Evolutionary conservation across 2,797 vertebrate species (phyloP), one percentile per base, ranked within the genome.

Genomic region (Cynodonichthys magdalenae): DNA sequence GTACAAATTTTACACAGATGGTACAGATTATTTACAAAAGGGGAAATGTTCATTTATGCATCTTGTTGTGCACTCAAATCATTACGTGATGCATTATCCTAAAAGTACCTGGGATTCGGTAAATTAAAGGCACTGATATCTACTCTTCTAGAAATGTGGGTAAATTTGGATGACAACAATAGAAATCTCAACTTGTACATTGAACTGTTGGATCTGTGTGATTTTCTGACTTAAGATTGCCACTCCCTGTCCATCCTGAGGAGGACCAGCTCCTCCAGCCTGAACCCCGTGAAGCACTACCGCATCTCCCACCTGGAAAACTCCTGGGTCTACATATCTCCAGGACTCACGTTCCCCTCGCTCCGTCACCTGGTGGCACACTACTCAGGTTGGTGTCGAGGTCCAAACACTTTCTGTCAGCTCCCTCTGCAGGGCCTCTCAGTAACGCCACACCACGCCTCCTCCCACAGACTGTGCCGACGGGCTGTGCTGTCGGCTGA

Each of bases 241-340:
- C 94, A 90, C 53, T 94, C 95, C 0, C 87, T 97, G 53, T 96
- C 95, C 0, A 2, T 97, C 48, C 88, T 94, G 62, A 84, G 54
- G 62, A 84, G 87, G 44, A 80, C 76, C 39, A 79, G 10, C 1
- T 5, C 64, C 1, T 78, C 86, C 0, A 51, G 53, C 41, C 62
- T 74, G 77, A 91, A 93, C 70, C 77, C 71, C 0, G 90, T 96
- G 60, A 93, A 90, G 53, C 95, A 95, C 89, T 97, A 95, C 73
- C 92, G 91, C 75, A 95, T 97, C 80, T 74, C 87, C 19, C 50
- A 59, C 28, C 84, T 96, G 44, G 88, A 89, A 6, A 97, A 96
- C 0, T 88, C 93, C 62, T 95, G 94, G 93, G 65, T 95, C 59
- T 96, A 95, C 87, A 94, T 97, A 72, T 92, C 94, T 0, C 92